Conservation (phyloP, 2,888 invertebrate genomes). For the Serripes groenlandicus region DNA sequence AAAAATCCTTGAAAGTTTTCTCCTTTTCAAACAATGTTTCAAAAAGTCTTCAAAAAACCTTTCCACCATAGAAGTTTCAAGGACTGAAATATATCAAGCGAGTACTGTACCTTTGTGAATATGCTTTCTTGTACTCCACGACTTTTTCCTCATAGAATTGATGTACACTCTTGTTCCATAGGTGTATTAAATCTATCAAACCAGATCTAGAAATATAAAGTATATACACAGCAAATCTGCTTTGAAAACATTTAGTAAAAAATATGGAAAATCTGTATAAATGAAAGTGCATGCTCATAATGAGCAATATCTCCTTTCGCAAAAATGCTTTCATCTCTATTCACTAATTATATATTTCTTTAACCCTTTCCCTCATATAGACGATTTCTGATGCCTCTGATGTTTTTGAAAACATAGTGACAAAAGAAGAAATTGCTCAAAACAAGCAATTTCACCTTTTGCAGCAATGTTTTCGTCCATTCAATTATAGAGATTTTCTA, state of each 20-base stretch:
- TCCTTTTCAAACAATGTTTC: too few species aligned
- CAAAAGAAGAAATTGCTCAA: not conserved
- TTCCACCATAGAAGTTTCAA: too few species aligned
- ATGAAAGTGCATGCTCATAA: not conserved
- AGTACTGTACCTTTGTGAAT: slow-evolving; percentile 87
- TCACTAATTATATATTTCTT: not conserved
- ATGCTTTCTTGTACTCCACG: slow-evolving; percentile 92
- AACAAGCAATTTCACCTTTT: not conserved
- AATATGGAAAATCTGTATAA: not conserved
- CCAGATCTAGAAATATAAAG: slow-evolving; percentile 76
- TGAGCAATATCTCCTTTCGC: not conserved
- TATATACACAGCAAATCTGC: not conserved
- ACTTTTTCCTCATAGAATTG: slow-evolving; percentile 95
- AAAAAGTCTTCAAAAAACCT: too few species aligned
- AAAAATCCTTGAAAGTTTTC: too few species aligned
- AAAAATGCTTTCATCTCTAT: not conserved
- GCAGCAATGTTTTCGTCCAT: not conserved
- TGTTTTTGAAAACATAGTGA: not conserved
- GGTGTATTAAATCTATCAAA: slow-evolving; percentile 92
- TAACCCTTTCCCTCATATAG: not conserved
- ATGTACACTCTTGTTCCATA: slow-evolving; percentile 93
- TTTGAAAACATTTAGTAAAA: not conserved
- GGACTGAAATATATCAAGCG: not conserved
- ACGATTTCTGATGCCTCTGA: not conserved
- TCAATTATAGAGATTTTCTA: too few species aligned